Evolutionary conservation across 2,797 vertebrate species (phyloP).

Genomic region (Labroides dimidiatus): DNA sequence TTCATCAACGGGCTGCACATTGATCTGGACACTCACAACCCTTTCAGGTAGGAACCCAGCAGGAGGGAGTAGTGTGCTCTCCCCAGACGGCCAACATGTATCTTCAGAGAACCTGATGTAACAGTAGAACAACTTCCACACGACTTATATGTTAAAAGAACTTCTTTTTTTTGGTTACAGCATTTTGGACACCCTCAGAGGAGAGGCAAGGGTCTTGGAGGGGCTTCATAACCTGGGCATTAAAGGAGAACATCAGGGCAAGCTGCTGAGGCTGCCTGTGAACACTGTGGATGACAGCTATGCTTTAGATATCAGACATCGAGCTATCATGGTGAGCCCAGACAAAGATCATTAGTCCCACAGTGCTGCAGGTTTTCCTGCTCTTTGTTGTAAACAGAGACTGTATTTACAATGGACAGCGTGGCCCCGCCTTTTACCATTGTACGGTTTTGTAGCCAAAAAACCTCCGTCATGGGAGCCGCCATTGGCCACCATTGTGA

Average conservation of each 20-base stretch:
- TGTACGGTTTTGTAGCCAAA: too few relatives aligned
- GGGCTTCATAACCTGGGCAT: conserved; percentile 94
- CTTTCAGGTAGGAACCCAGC: conserved; percentile 89
- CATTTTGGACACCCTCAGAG: conserved; percentile 91
- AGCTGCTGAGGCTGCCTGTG: conserved; percentile 87
- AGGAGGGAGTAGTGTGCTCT: conserved; percentile 22
- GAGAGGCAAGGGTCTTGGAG: conserved; percentile 90
- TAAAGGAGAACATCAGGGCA: conserved; percentile 83
- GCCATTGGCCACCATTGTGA: too few relatives aligned
- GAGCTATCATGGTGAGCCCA: conserved; percentile 88
- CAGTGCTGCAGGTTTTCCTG: conserved; percentile 28
- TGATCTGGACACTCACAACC: conserved; percentile 90
- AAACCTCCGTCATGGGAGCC: too few relatives aligned
- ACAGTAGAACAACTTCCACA: conserved; percentile 16
- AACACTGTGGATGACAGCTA: conserved; percentile 84
- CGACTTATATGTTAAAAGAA: conserved; percentile 11
- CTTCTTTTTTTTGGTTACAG: conserved; percentile 63
- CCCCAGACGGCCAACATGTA: conserved; percentile 14
- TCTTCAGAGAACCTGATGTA: conserved; percentile 30
- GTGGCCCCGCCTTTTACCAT: too few relatives aligned
- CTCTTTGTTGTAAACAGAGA: conserved; percentile 32
- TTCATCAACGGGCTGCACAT: conserved; percentile 94
- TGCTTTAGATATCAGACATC: conserved; percentile 92
- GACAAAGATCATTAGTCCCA: conserved; percentile 27
- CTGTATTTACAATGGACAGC: too few relatives aligned